Base-by-base conservation (phyloP, 2,113 vertebrate genomes). In the Macquaria ambigua region DNA sequence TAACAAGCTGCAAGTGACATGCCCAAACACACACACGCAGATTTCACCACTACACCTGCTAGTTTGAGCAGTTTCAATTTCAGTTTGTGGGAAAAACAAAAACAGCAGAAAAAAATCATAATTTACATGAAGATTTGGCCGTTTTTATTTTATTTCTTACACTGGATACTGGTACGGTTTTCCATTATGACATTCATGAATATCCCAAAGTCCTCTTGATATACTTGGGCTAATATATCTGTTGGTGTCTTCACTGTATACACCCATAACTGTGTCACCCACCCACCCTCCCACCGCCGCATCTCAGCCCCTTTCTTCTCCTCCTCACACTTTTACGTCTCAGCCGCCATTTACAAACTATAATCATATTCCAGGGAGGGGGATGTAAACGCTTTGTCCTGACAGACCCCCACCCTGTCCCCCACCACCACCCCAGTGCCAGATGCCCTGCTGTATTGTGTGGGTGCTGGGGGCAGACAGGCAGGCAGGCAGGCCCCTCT, bases 381-480 rank as follows among this genome's bases (percentile, higher is more conserved):
- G 86, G 77, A 71, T 88, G 83, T 91, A 89, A 89, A 92, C 31
- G 82, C 93, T 94, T 94, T 94, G 94, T 94, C 87, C 92, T 83
- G 64, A 81, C 70, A 86, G 66, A 67, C 74, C 83, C 87, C 90
- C 68, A 41, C 63, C 72, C 74, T 25, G 58, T 25, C 64, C 69
- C 70, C 48, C 82, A 70, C 34, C 84, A 80, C 79, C 81, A 83
- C 63, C 83, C 82, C 85, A 90, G 75, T 87, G 88, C 92, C 93
- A 95, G 94, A 95, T 95, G 93, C 94, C 92, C 92, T 93, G 79
- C 84, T 93, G 93, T 63, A 94, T 94, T 94, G 93, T 95, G 87
- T 88, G 72, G 90, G 92, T 91, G 85, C 87, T 84, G 68, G 74
- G 79, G 89, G 75, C 89, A 85, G 84, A 77, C 85, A 79, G 78